These are phyloP conservation scores for Tenebrosternarchus preto DNA, from an alignment of 2,113 vertebrate genomes.

Conservation along the genomic window DNA sequence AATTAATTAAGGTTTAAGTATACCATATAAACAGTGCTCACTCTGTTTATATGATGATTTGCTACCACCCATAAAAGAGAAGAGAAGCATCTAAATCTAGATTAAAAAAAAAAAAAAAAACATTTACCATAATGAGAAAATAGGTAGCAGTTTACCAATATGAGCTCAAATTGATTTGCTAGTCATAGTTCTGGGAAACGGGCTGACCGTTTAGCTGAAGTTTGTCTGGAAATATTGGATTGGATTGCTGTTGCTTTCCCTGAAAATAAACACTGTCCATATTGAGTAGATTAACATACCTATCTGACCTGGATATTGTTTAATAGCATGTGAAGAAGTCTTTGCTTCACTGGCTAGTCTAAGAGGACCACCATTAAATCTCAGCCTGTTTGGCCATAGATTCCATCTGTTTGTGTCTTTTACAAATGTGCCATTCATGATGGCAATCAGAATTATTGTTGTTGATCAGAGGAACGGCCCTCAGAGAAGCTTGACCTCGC, in stretches of 20 bases:
- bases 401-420: slow-evolving; percentile 67
- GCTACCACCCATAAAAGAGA: too few species aligned
- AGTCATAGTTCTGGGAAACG: slow-evolving; percentile 69
- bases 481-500: slow-evolving; percentile 50
- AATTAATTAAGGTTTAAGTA: too few species aligned
- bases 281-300: slow-evolving; percentile 74
- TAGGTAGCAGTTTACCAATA: slow-evolving; percentile 58
- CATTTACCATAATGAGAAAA: neutral
- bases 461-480: slow-evolving; percentile 55
- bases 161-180: slow-evolving; percentile 69
- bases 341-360: slow-evolving; percentile 59
- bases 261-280: slow-evolving; percentile 76
- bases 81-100: too few species aligned
- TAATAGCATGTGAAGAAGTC: slow-evolving; percentile 74
- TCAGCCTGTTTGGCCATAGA: slow-evolving; percentile 60
- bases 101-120: too few species aligned
- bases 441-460: slow-evolving; percentile 65
- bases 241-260: slow-evolving; percentile 72
- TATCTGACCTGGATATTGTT: slow-evolving; percentile 70
- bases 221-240: slow-evolving; percentile 76
- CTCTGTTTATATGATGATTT: too few species aligned
- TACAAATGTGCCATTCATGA: slow-evolving; percentile 69
- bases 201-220: slow-evolving; percentile 66
- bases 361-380: slow-evolving; percentile 67
- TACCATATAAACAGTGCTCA: too few species aligned